A percentile compares a stretch with the other conserved stretches of the same genome.
phyloP scores from a whole-genome alignment of 2,113 vertebrate genomes.

The Micromys minutus region DNA sequence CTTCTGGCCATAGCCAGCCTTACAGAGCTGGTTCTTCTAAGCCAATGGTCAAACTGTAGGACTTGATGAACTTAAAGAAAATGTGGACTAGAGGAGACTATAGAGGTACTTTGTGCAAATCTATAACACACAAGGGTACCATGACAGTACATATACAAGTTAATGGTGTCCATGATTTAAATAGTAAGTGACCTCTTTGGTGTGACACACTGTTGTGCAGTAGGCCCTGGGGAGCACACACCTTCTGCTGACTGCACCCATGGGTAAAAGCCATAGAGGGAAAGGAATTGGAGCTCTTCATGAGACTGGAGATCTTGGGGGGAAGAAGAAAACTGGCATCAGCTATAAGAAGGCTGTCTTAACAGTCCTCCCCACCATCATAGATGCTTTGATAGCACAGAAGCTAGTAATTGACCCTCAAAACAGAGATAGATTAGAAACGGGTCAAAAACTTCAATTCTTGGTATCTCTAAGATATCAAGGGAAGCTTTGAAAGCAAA shows the following conservation, averaged over 20 bases:
- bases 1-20: not conserved
- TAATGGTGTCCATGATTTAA: not conserved
- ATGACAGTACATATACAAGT: not conserved
- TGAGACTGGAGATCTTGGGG: not conserved
- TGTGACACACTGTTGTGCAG: too few relatives aligned
- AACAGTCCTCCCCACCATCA: too few relatives aligned
- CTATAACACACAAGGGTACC: not conserved
- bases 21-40: not conserved
- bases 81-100: not conserved
- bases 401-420: not conserved
- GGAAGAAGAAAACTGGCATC: not conserved
- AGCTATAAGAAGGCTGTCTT: not conserved
- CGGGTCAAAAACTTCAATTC: not conserved
- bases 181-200: not conserved
- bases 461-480: not conserved
- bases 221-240: not conserved
- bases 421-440: not conserved
- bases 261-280: not conserved
- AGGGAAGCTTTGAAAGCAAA: not conserved
- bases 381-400: too few relatives aligned
- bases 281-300: not conserved
- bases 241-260: not conserved
- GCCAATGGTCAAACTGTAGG: not conserved
- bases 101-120: not conserved
- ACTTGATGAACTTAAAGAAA: not conserved